Conservation (phyloP, 2,888 invertebrate genomes). For the Galerucella nymphaeae region DNA sequence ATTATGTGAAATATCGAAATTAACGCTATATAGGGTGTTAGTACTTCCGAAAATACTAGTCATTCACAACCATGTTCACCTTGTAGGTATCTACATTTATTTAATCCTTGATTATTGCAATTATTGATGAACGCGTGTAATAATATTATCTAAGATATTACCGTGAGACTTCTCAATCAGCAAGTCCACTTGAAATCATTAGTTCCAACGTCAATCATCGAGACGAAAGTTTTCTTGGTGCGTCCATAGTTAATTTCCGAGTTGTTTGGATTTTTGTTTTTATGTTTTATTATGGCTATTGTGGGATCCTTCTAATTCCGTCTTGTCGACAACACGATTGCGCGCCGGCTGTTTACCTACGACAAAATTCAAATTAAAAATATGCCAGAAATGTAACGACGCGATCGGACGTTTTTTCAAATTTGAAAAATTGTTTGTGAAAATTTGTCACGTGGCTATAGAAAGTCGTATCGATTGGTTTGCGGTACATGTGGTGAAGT, state of each 20-base stretch:
- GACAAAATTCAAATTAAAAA: slow-evolving; percentile 55
- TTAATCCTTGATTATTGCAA: slow-evolving; percentile 23
- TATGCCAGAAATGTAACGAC: slow-evolving; percentile 49
- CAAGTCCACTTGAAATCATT: slow-evolving; percentile 24
- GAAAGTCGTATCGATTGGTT: slow-evolving; percentile 31
- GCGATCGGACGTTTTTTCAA: slow-evolving; percentile 40
- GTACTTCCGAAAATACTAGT: not conserved
- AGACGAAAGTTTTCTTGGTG: slow-evolving; percentile 8
- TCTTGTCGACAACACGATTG: slow-evolving; percentile 53
- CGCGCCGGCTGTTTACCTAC: slow-evolving; percentile 46
- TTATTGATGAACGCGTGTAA: slow-evolving; percentile 6
- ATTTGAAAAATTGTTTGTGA: slow-evolving; percentile 32
- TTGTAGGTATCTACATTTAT: slow-evolving; percentile 17
- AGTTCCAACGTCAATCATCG: slow-evolving; percentile 17
- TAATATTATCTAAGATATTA: slow-evolving; percentile 14
- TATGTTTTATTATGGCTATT: slow-evolving; percentile 47
- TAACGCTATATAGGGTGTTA: slow-evolving; percentile 1
- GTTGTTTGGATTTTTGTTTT: slow-evolving; percentile 26
- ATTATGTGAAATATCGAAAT: not conserved
- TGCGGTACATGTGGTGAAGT: slow-evolving; percentile 37
- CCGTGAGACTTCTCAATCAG: slow-evolving; percentile 19
- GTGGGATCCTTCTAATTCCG: slow-evolving; percentile 58
- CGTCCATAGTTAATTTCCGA: slow-evolving; percentile 6
- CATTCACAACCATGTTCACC: slow-evolving; percentile 23
- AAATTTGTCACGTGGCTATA: slow-evolving; percentile 39